phyloP scores from a whole-genome alignment of 2,113 vertebrate genomes.

The Rhodinocichla rosea region DNA sequence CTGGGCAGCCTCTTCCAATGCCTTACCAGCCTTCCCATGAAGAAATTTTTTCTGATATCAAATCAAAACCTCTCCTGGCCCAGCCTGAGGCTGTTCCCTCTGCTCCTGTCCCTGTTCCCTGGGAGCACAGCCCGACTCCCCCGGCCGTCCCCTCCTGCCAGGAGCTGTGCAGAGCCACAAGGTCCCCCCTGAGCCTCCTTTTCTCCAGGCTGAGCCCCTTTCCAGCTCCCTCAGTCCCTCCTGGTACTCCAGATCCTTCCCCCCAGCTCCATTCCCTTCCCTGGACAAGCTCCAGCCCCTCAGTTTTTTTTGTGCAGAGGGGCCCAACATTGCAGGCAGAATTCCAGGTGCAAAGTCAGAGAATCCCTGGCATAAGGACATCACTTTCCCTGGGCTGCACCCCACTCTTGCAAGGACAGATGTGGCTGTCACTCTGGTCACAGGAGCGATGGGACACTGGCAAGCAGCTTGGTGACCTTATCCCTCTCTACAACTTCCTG shows the following conservation, averaged over 20 bases:
- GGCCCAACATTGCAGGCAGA: neutral
- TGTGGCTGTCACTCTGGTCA: too few relatives aligned
- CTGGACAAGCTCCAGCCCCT: neutral
- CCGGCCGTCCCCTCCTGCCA: neutral
- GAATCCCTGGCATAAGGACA: neutral
- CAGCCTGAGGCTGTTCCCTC: rapidly evolving
- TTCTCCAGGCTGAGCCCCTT: neutral
- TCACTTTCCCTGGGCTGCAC: too few relatives aligned
- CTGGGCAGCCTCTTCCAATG: neutral
- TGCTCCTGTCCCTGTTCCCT: neutral
- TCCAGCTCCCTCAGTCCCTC: neutral
- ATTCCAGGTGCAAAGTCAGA: neutral
- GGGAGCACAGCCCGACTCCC: rapidly evolving
- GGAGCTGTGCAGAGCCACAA: neutral
- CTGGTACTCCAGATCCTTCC: neutral
- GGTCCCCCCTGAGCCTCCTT: neutral
- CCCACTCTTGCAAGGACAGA: neutral
- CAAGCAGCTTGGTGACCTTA: too few relatives aligned
- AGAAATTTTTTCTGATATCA: neutral
- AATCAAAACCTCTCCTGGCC: neutral
- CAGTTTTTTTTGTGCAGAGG: neutral
- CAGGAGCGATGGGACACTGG: too few relatives aligned
- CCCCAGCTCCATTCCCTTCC: rapidly evolving
- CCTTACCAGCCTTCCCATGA: rapidly evolving
- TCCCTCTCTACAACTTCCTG: too few relatives aligned